These are phyloP conservation scores for Cyphomyrmex costatus DNA, from an alignment of 1,140 invertebrate species.

Conservation along the genomic window DNA sequence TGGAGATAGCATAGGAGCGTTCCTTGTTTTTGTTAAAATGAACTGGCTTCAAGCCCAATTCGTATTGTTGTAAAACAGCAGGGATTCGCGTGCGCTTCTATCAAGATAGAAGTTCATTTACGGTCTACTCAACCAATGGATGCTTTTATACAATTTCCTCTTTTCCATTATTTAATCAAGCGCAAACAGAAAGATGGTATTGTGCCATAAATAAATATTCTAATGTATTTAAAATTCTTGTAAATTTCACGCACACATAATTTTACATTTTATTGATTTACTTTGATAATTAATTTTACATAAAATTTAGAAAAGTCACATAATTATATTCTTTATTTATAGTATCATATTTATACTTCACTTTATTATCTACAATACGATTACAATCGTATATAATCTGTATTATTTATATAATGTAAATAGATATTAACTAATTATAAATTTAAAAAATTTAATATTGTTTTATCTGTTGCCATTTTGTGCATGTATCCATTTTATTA, in stretches of 20 bases:
- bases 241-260: neutral
- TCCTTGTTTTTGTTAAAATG: conserved; percentile 51
- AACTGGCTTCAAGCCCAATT: conserved; percentile 47
- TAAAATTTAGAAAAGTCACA: neutral
- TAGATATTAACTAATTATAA: neutral
- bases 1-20: conserved; percentile 21
- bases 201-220: neutral
- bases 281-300: conserved; percentile 1
- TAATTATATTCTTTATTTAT: neutral
- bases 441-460: neutral
- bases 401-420: neutral
- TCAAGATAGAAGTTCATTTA: conserved; percentile 47
- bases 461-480: neutral
- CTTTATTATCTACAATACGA: neutral
- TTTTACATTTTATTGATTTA: neutral
- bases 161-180: conserved; percentile 4
- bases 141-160: neutral
- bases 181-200: neutral
- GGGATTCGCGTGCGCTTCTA: conserved; percentile 6
- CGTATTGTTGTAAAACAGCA: conserved; percentile 46
- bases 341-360: neutral
- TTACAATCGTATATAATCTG: neutral
- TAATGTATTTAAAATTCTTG: neutral
- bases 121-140: neutral
- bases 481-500: neutral